Base-by-base conservation (phyloP, 2,888 invertebrate species). In the Cephus pygmeus region DNA sequence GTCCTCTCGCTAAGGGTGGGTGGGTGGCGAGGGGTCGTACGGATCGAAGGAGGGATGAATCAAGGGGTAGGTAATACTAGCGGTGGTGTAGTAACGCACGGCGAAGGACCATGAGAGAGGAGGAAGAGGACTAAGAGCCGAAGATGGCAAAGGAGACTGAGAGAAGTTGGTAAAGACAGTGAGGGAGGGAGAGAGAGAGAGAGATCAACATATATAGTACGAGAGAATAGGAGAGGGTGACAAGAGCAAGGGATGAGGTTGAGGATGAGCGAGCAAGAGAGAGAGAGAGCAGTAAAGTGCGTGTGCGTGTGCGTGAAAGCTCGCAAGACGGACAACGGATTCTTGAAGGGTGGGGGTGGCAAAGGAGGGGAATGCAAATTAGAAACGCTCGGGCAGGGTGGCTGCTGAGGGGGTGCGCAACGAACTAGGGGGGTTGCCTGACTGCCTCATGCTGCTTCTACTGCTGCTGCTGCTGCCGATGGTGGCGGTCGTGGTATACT, bases 301-400 rank as follows among this genome's bases (percentile, higher is more conserved):
- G 77, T 76, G 76, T 75, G 75, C 85, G 86, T 88, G 87, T 88
- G 88, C 86, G 89, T 87, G 88, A 87, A 86, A 85, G 85, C 85
- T 87, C 85, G 87, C 85, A 88, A 89, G 89, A 88, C 88, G 88
- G 88, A 89, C 88, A 88, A 87, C 87, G 87, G 86, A 83, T 84
- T 84, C 83, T 83, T 84, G 84, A 83, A 84, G 81, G 83, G 85
- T 82, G 81, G 84, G 88, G 87, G 87, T 86, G 87, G 86, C 85
- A 88, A 88, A 87, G 88, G 88, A 90, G 91, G 90, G 90, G 91
- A 90, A 91, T 91, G 91, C 90, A 91, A 91, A 91, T 91, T 91
- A 91, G 89, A 91, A 90, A 90, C 89, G 90, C 88, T 89, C 88
- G 89, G 90, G 89, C 89, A 89, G 88, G 88, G 88, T 56, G 56